A percentile compares a stretch with the other conserved stretches of the same genome.
Conservation (phyloP, 1,140 invertebrate species). For the Lepidotrigona ventralis region DNA sequence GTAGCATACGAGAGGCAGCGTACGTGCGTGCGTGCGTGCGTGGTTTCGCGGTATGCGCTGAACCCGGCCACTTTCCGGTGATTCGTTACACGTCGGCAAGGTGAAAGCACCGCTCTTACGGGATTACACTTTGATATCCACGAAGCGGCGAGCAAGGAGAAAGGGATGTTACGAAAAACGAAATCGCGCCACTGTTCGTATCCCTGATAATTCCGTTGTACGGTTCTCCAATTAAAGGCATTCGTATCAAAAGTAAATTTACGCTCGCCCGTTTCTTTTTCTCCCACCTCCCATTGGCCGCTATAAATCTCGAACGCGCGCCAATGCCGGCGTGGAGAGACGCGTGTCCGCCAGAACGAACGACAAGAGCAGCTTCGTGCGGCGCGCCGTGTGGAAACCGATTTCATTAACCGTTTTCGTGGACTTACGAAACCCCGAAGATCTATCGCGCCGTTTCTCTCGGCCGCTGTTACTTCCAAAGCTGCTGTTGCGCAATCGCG, state of each 20-base stretch:
- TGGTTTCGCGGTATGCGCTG: constrained; percentile 52
- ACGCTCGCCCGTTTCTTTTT: neutral
- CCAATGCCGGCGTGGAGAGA: neutral
- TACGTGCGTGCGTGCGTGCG: constrained; percentile 52
- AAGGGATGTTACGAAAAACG: constrained; percentile 46
- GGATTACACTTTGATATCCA: constrained; percentile 66
- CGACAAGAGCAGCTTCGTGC: neutral
- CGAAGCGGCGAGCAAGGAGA: constrained; percentile 22
- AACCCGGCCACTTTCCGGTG: constrained; percentile 59
- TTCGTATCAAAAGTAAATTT: constrained; percentile 54
- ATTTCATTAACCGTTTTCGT: constrained; percentile 35
- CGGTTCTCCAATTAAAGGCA: constrained; percentile 47
- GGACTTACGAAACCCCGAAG: constrained; percentile 35
- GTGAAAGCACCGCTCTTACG: constrained; percentile 64
- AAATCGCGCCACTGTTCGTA: constrained; percentile 38
- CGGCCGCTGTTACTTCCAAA: neutral
- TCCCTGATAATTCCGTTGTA: constrained; percentile 36
- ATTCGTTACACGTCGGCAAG: constrained; percentile 65
- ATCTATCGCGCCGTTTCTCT: constrained; percentile 15
- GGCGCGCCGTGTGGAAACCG: neutral
- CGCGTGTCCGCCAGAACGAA: neutral
- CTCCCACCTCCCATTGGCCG: neutral
- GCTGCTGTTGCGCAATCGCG: constrained; percentile 41
- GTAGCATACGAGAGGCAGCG: constrained; percentile 50
- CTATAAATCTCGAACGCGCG: constrained; percentile 41